These are phyloP conservation scores for Heliornis fulica DNA, from an alignment of 2,113 vertebrate species.

Conservation along the genomic window DNA sequence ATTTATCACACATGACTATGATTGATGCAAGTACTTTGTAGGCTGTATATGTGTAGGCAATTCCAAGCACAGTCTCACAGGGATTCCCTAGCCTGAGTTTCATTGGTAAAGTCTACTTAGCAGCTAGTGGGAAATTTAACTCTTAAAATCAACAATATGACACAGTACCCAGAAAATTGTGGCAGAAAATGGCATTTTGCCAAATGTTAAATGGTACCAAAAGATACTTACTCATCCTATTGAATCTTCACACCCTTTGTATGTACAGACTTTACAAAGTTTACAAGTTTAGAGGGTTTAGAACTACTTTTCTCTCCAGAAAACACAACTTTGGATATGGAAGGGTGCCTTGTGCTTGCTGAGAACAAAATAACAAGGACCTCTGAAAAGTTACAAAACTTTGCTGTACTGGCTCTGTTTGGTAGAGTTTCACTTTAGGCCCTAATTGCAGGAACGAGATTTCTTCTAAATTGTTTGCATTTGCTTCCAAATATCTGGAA, in stretches of 20 bases:
- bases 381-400: neutral
- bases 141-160: neutral
- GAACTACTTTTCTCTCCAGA: neutral
- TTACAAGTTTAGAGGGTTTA: neutral
- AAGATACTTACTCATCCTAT: neutral
- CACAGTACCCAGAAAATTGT: neutral
- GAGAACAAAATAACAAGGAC: neutral
- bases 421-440: conserved; percentile 24
- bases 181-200: neutral
- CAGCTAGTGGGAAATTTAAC: neutral
- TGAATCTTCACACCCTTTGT: neutral
- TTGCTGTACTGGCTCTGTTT: conserved; percentile 6
- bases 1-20: neutral
- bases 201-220: neutral
- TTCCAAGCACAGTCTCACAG: neutral
- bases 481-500: conserved; percentile 62
- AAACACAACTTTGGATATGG: neutral
- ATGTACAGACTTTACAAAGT: neutral
- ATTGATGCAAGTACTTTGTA: neutral
- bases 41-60: neutral
- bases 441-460: conserved; percentile 45
- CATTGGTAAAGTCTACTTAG: neutral
- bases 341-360: neutral
- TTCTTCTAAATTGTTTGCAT: conserved; percentile 58
- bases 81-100: neutral